Evolutionary conservation across 2,888 invertebrate species (phyloP).

Genomic region (Plebejus argus): DNA sequence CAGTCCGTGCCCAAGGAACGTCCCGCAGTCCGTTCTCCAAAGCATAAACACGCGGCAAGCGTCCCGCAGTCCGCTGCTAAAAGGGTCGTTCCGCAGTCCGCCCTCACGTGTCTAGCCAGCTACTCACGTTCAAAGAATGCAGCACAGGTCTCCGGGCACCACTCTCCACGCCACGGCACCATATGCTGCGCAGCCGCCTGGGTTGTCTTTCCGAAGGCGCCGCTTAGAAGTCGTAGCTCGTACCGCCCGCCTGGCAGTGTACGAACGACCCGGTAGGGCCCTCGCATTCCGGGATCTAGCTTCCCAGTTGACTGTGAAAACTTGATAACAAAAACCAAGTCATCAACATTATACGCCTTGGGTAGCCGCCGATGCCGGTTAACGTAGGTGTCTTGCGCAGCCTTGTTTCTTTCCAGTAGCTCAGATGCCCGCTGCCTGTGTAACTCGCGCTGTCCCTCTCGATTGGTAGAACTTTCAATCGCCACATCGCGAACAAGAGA

Average conservation of each 20-base stretch:
- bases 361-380: conserved; percentile 32
- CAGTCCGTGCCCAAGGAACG: conserved; percentile 10
- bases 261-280: conserved; percentile 36
- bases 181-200: conserved; percentile 42
- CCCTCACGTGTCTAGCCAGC: not conserved
- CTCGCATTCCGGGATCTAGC: conserved; percentile 40
- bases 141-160: conserved; percentile 37
- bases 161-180: conserved; percentile 40
- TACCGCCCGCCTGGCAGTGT: conserved; percentile 36
- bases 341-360: conserved; percentile 21
- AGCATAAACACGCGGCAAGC: not conserved
- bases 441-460: conserved; percentile 28
- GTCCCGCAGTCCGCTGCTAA: conserved; percentile 19
- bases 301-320: conserved; percentile 40
- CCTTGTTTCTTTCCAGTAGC: conserved; percentile 21
- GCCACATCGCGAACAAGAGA: conserved; percentile 38
- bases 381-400: conserved; percentile 29
- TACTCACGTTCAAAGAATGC: conserved; percentile 36
- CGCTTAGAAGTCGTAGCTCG: conserved; percentile 39
- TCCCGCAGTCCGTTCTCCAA: conserved; percentile 31
- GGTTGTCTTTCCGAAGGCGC: conserved; percentile 40
- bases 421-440: conserved; percentile 19
- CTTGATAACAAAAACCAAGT: conserved; percentile 42
- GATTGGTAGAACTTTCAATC: conserved; percentile 30
- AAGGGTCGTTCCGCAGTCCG: conserved; percentile 24